These are phyloP conservation scores for Panorpa germanica DNA, from an alignment of 2,888 invertebrate genomes.

Conservation along the genomic window DNA sequence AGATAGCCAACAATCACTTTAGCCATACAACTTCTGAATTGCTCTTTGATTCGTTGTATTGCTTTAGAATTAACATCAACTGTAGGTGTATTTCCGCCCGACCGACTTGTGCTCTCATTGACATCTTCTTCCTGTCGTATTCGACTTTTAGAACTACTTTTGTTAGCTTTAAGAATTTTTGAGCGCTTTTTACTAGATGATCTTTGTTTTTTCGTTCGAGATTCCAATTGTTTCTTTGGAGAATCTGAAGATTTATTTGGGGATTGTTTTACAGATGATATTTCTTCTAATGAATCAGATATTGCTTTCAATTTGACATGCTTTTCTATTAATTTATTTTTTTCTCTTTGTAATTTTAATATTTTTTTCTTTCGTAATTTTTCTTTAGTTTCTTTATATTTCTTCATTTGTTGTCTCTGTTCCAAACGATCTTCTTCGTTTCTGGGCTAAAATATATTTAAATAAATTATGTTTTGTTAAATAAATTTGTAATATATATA, in stretches of 20 bases:
- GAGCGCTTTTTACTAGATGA: conserved; percentile 25
- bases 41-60: conserved; percentile 63
- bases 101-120: conserved; percentile 14
- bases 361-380: conserved; percentile 29
- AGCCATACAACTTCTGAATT: conserved; percentile 62
- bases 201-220: conserved; percentile 23
- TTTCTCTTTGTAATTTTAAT: not conserved
- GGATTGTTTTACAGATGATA: too few relatives aligned
- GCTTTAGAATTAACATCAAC: conserved; percentile 15
- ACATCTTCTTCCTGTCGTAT: conserved; percentile 16
- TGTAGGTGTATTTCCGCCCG: conserved; percentile 2
- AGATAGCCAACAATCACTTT: conserved; percentile 71
- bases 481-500: too few relatives aligned
- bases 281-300: too few relatives aligned
- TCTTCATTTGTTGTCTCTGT: conserved; percentile 19
- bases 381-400: conserved; percentile 48
- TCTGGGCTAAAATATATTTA: conserved; percentile 1
- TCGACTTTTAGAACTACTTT: conserved; percentile 15
- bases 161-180: conserved; percentile 25
- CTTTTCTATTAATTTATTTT: not conserved
- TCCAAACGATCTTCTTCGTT: not conserved
- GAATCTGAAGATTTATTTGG: too few relatives aligned
- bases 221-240: too few relatives aligned
- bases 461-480: not conserved
- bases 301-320: not conserved